phyloP scores from a whole-genome alignment of 2,113 vertebrate species.

The Scartelaos histophorus region DNA sequence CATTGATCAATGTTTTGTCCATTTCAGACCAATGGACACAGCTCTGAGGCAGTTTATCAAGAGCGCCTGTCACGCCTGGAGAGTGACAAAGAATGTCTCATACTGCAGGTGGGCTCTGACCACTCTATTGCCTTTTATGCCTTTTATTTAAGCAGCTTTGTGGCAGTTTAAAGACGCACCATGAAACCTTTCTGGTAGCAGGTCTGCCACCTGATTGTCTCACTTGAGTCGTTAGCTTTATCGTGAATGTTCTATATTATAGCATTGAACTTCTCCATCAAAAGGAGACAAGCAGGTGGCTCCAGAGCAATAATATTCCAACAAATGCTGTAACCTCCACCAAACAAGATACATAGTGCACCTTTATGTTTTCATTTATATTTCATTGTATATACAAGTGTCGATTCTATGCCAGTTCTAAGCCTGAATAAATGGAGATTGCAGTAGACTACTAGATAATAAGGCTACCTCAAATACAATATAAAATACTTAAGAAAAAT shows the following conservation, averaged over 20 bases:
- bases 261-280: neutral
- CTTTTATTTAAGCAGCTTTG: neutral
- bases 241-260: neutral
- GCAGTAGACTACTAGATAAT: neutral
- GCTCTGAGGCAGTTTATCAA: conserved; percentile 84
- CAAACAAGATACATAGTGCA: neutral
- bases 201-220: neutral
- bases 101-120: conserved; percentile 85
- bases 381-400: neutral
- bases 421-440: neutral
- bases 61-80: conserved; percentile 91
- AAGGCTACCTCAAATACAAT: no score
- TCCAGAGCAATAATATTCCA: no score
- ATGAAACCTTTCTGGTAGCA: neutral
- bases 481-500: no score
- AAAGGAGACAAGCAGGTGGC: neutral
- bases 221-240: neutral
- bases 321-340: neutral
- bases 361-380: neutral
- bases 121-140: neutral
- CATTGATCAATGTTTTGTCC: conserved; percentile 25
- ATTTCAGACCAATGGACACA: conserved; percentile 88
- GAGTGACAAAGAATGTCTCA: conserved; percentile 95
- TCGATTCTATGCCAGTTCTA: neutral
- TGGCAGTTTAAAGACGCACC: neutral